A percentile compares a stretch with the other conserved stretches of the same genome.
These are phyloP conservation scores for Xerus rutilus DNA, from an alignment of 2,797 vertebrate species.

Conservation along the genomic window DNA sequence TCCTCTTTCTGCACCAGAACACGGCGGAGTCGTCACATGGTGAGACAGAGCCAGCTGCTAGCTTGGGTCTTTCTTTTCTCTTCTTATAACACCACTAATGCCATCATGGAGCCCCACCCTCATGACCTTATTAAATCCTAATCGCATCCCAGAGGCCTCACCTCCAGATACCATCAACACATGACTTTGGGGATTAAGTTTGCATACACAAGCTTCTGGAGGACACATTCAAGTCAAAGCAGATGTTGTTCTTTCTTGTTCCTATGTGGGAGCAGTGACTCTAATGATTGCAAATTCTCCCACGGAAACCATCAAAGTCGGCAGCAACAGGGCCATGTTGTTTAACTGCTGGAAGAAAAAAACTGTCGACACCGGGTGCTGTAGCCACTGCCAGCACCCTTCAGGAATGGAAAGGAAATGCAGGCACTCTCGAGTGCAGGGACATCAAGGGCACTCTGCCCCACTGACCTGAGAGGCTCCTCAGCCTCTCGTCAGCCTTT, in stretches of 20 bases:
- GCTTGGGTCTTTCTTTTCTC: background rate
- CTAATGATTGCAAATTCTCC: background rate
- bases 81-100: background rate
- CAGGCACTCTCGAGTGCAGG: background rate
- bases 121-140: background rate
- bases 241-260: background rate
- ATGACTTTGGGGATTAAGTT: background rate
- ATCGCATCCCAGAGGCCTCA: background rate
- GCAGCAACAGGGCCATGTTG: background rate
- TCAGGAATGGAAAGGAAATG: background rate
- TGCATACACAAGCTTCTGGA: background rate
- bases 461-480: background rate
- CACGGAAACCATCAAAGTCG: background rate
- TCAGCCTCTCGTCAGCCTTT: background rate
- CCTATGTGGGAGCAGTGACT: background rate
- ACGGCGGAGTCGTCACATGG: background rate
- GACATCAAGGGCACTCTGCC: background rate
- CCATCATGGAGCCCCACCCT: too few relatives aligned
- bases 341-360: background rate
- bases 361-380: background rate
- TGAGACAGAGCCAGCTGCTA: background rate
- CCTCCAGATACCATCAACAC: background rate
- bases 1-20: accelerated
- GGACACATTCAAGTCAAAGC: background rate
- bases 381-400: background rate